Evolutionary conservation across 2,888 invertebrate genomes (phyloP).

Genomic region (Phortica magna): DNA sequence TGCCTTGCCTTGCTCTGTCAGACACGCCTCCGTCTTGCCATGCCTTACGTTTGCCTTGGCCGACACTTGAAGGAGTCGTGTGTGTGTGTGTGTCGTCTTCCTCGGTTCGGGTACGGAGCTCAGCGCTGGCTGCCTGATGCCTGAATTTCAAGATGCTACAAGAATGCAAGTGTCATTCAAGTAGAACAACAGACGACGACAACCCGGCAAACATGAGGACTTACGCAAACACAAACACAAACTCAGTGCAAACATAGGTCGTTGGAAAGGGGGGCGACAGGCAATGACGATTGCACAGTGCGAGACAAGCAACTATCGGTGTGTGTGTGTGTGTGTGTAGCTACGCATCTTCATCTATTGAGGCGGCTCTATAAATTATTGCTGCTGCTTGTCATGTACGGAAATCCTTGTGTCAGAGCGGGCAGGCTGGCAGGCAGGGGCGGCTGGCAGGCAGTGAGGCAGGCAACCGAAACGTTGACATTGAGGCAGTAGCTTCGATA

Average conservation of each 20-base stretch:
- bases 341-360: constrained; percentile 61
- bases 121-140: constrained; percentile 44
- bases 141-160: constrained; percentile 64
- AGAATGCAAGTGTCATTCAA: constrained; percentile 74
- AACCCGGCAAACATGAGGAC: constrained; percentile 39
- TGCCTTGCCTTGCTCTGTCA: constrained; percentile 17
- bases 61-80: too few relatives aligned
- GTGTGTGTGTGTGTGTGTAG: constrained; percentile 41
- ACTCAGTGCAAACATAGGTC: constrained; percentile 2
- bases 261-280: neutral
- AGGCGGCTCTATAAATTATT: constrained; percentile 72
- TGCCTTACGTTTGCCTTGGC: neutral
- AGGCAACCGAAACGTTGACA: constrained; percentile 56
- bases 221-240: constrained; percentile 14
- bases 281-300: neutral
- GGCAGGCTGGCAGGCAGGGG: constrained; percentile 36
- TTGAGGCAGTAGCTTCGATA: constrained; percentile 57
- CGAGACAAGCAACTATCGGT: constrained; percentile 27
- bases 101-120: neutral
- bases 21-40: constrained; percentile 7
- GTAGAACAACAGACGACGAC: constrained; percentile 62
- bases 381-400: constrained; percentile 75
- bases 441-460: constrained; percentile 49
- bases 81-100: neutral
- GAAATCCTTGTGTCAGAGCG: constrained; percentile 74